Evolutionary conservation across 2,113 vertebrate genomes (phyloP).

Genomic region (Sula dactylatra): DNA sequence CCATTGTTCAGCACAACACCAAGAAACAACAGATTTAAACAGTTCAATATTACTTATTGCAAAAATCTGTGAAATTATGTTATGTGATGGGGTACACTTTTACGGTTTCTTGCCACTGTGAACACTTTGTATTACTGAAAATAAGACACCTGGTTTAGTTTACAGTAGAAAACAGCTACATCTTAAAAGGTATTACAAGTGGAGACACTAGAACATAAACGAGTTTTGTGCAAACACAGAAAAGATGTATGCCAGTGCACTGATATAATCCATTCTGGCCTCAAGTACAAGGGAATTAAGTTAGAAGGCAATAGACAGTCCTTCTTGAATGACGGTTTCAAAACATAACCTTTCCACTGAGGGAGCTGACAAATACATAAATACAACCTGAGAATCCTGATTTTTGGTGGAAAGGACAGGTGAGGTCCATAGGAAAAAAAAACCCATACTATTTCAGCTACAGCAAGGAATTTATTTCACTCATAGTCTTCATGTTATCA

Average conservation of each 20-base stretch:
- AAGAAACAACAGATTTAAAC: neutral
- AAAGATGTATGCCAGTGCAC: neutral
- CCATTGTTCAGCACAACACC: neutral
- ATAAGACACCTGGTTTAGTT: neutral
- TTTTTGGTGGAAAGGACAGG: neutral
- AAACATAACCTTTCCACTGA: neutral
- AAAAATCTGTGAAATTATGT: neutral
- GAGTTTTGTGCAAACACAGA: neutral
- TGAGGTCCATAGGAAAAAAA: neutral
- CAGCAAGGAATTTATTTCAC: neutral
- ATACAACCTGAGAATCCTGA: neutral
- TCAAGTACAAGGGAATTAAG: neutral
- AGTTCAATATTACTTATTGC: neutral
- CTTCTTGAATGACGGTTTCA: neutral
- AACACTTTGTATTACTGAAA: neutral
- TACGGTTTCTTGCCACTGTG: neutral
- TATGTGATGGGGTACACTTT: neutral
- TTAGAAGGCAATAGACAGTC: neutral
- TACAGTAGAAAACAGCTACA: neutral
- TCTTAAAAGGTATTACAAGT: neutral
- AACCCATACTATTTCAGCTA: neutral
- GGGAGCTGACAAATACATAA: neutral
- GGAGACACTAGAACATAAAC: neutral
- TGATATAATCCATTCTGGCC: neutral
- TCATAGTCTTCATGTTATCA: neutral